Conservation (phyloP, 2,113 vertebrate species). For the Edolisoma coerulescens region DNA sequence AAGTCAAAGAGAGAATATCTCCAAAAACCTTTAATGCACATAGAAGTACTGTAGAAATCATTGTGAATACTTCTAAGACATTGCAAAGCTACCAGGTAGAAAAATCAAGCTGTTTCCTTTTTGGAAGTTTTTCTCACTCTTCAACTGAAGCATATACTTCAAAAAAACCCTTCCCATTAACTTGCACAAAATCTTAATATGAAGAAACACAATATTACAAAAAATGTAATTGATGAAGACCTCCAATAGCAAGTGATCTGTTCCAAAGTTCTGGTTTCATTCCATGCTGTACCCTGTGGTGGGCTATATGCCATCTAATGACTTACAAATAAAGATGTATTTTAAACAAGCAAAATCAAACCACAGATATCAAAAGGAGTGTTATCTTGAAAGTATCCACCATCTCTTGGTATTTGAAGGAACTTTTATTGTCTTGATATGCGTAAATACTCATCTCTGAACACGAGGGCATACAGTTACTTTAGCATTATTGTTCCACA, state of each 20-base stretch:
- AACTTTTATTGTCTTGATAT: neutral
- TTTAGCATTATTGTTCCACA: neutral
- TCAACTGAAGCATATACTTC: neutral
- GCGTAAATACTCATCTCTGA: neutral
- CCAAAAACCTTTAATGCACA: neutral
- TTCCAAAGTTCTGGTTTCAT: neutral
- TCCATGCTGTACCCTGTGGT: neutral
- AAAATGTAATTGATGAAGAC: neutral
- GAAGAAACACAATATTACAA: neutral
- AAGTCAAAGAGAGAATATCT: neutral
- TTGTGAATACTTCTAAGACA: neutral
- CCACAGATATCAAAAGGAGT: neutral
- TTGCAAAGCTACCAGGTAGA: neutral
- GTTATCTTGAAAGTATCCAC: neutral
- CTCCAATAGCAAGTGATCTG: neutral
- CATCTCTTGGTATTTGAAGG: neutral
- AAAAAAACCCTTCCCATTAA: neutral
- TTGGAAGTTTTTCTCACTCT: neutral
- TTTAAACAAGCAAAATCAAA: neutral
- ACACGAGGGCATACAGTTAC: neutral
- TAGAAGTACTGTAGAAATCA: neutral
- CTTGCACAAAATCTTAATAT: neutral
- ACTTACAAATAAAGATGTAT: neutral
- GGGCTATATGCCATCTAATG: neutral
- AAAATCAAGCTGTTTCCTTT: neutral